A percentile compares a stretch with the other conserved stretches of the same genome.
These are phyloP conservation scores for Micoletzkya japonica DNA, from an alignment of 2,888 invertebrate species.

Conservation along the genomic window DNA sequence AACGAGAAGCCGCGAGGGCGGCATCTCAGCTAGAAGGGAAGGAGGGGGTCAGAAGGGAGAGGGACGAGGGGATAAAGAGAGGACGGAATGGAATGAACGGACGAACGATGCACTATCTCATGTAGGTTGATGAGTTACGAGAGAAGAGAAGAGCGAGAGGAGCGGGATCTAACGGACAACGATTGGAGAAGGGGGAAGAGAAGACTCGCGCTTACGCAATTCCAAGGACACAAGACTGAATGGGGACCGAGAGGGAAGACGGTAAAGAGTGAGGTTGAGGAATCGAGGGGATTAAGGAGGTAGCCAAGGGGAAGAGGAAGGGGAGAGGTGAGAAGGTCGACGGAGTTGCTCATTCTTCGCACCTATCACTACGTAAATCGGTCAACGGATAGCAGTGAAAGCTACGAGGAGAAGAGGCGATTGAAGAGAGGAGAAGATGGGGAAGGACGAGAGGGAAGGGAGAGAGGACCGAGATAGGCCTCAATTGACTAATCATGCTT, in stretches of 20 bases:
- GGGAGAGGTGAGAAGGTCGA: neutral
- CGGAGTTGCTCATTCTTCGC: conserved; percentile 1
- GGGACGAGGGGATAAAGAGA: neutral
- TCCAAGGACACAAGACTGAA: conserved; percentile 10
- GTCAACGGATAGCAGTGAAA: neutral
- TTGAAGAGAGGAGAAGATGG: neutral
- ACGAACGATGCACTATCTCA: neutral
- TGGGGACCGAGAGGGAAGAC: conserved; percentile 1
- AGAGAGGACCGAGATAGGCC: neutral
- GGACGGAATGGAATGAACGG: neutral
- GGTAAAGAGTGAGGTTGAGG: too few species aligned
- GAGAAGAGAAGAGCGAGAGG: neutral
- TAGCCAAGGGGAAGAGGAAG: conserved; percentile 1
- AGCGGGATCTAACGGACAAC: neutral
- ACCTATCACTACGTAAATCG: too few species aligned
- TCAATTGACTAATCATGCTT: neutral
- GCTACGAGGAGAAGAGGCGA: neutral
- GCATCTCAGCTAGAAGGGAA: conserved; percentile 16
- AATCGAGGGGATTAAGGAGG: neutral
- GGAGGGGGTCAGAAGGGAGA: neutral
- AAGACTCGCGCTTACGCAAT: too few species aligned
- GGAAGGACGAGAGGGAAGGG: neutral
- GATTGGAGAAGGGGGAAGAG: too few species aligned
- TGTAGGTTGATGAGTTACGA: neutral
- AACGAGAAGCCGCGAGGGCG: conserved; percentile 18